phyloP scores from a whole-genome alignment of 1,140 invertebrate species.

The silkworm (Bombyx mori) region DNA sequence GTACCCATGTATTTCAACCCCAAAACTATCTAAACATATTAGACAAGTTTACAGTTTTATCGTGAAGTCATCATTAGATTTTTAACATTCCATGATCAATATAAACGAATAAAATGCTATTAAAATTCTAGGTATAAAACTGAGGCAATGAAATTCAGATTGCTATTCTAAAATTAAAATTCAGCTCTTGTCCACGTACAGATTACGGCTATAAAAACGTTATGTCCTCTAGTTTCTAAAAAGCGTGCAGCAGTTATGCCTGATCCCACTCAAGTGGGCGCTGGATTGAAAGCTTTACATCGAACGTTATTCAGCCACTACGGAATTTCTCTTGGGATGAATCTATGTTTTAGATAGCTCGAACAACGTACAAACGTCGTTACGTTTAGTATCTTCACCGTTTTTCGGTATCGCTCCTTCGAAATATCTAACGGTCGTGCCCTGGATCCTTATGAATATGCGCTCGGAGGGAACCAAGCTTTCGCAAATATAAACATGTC shows the following conservation, averaged over 20 bases:
- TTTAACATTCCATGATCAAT: too few species aligned
- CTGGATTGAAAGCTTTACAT: slow-evolving; percentile 21
- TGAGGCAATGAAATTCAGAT: too few species aligned
- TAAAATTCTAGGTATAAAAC: too few species aligned
- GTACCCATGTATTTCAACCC: background rate
- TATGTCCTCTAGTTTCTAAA: background rate
- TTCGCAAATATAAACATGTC: slow-evolving; percentile 5
- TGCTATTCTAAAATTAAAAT: too few species aligned
- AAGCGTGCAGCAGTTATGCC: slow-evolving; percentile 7
- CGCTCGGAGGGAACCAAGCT: background rate
- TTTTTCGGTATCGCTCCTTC: slow-evolving; percentile 11
- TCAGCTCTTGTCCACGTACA: too few species aligned
- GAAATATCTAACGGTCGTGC: slow-evolving; percentile 12
- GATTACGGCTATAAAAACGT: too few species aligned
- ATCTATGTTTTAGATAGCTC: slow-evolving; percentile 16
- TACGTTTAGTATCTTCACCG: slow-evolving; percentile 14
- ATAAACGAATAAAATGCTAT: too few species aligned
- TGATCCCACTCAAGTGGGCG: slow-evolving; percentile 13
- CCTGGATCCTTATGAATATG: slow-evolving; percentile 7
- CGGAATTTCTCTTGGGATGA: slow-evolving; percentile 22
- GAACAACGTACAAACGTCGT: slow-evolving; percentile 21
- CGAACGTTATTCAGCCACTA: slow-evolving; percentile 19
- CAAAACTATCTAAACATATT: background rate
- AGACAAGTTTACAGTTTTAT: too few species aligned
- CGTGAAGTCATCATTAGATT: too few species aligned